These are phyloP conservation scores for Ferdinandea cuprea DNA, from an alignment of 2,888 invertebrate species.

Conservation along the genomic window DNA sequence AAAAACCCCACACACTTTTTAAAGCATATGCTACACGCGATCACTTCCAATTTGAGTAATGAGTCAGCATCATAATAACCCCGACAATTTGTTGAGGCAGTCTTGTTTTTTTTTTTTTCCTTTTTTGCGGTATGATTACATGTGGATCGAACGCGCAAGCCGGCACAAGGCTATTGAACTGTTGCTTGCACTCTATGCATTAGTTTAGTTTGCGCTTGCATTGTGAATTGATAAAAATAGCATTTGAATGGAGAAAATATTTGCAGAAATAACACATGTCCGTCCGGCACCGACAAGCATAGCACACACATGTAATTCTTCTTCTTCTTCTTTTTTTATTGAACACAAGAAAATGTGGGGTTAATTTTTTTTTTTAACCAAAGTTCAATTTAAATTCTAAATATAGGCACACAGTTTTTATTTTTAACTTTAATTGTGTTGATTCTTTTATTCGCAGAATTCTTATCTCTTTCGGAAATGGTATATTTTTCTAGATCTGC, in stretches of 20 bases:
- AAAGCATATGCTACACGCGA: constrained; percentile 44
- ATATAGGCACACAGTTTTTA: background rate
- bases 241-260: constrained; percentile 1
- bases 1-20: constrained; percentile 5
- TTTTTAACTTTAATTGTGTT: background rate
- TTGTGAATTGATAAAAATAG: constrained; percentile 21
- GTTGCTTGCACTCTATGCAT: constrained; percentile 13
- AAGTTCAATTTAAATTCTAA: constrained; percentile 5
- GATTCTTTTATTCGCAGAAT: background rate
- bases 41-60: constrained; percentile 42
- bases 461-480: constrained; percentile 26
- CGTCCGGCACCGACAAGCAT: background rate
- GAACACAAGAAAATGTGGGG: background rate
- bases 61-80: constrained; percentile 47
- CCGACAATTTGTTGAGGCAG: constrained; percentile 63
- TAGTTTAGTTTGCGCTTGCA: constrained; percentile 7
- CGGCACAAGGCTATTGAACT: constrained; percentile 64
- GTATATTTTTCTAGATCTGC: background rate
- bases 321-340: background rate
- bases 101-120: constrained; percentile 47
- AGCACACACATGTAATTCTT: background rate
- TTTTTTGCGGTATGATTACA: constrained; percentile 32
- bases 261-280: background rate
- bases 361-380: too few relatives aligned
- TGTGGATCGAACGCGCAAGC: constrained; percentile 38